Evolutionary conservation across 2,888 invertebrate genomes (phyloP).

Genomic region (Plusia festucae): DNA sequence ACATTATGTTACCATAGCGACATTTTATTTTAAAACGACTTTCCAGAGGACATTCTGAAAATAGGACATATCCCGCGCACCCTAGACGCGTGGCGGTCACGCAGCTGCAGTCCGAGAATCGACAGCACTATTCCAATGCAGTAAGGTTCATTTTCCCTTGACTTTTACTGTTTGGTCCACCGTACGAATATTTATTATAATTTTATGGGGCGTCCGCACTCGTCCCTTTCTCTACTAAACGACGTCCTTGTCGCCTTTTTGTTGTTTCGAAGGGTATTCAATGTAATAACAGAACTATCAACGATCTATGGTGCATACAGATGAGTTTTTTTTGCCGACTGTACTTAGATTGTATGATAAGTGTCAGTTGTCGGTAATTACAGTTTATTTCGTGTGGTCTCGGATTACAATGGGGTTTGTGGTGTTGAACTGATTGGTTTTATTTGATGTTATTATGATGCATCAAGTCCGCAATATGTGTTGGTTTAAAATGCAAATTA

Average conservation of each 20-base stretch:
- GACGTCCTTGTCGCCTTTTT: conserved; percentile 80
- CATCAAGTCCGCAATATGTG: neutral
- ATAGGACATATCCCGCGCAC: conserved; percentile 30
- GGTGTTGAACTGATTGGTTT: conserved; percentile 52
- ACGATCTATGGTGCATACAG: conserved; percentile 77
- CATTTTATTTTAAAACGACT: conserved; percentile 7
- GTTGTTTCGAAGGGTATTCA: conserved; percentile 78
- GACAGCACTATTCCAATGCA: conserved; percentile 32
- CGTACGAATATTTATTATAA: conserved; percentile 86
- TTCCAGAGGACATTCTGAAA: conserved; percentile 18
- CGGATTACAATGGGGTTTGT: conserved; percentile 52
- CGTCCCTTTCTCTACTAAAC: conserved; percentile 84
- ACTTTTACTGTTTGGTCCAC: conserved; percentile 5
- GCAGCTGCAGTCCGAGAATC: conserved; percentile 53
- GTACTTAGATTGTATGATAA: conserved; percentile 70
- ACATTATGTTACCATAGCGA: neutral
- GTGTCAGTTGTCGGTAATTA: conserved; percentile 84
- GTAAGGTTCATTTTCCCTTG: neutral
- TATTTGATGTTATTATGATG: conserved; percentile 35
- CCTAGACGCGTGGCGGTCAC: conserved; percentile 32
- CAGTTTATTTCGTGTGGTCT: conserved; percentile 57
- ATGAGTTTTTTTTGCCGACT: conserved; percentile 72
- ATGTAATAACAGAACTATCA: conserved; percentile 62
- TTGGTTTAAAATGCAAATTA: neutral
- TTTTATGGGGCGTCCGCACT: conserved; percentile 85